These are phyloP conservation scores for Scartelaos histophorus DNA, from an alignment of 2,113 vertebrate genomes.

Conservation along the genomic window DNA sequence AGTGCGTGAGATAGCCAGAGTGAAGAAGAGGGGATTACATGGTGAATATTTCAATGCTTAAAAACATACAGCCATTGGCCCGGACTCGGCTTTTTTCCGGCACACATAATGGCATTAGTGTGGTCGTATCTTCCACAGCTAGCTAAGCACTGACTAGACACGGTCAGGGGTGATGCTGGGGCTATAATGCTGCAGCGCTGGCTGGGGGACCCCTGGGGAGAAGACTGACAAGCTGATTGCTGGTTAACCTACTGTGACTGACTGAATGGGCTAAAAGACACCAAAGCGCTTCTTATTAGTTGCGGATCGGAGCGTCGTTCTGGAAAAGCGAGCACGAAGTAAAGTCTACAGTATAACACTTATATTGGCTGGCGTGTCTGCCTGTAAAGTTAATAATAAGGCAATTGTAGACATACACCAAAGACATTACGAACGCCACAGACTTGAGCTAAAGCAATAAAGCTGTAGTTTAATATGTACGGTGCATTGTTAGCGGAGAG, in stretches of 20 bases:
- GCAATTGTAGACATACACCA: background rate
- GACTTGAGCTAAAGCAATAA: constrained; percentile 44
- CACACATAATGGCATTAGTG: constrained; percentile 39
- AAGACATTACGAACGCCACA: background rate
- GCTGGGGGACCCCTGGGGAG: constrained; percentile 19
- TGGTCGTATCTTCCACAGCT: constrained; percentile 38
- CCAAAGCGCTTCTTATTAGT: constrained; percentile 10
- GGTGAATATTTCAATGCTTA: constrained; percentile 71
- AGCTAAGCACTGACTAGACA: constrained; percentile 40
- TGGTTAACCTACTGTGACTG: constrained; percentile 52
- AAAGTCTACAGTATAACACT: background rate
- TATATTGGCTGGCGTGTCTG: background rate
- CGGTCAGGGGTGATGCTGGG: constrained; percentile 46
- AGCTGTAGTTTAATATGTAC: constrained; percentile 44
- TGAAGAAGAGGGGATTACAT: constrained; percentile 74
- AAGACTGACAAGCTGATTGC: constrained; percentile 42
- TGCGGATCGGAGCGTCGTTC: background rate
- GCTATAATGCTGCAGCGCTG: constrained; percentile 34
- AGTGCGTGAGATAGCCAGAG: constrained; percentile 62
- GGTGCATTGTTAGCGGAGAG: constrained; percentile 22
- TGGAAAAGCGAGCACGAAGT: constrained; percentile 10
- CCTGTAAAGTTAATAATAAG: constrained; percentile 2
- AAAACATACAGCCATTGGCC: constrained; percentile 66
- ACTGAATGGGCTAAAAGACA: constrained; percentile 32
- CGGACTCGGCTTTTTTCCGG: constrained; percentile 32